Evolutionary conservation across 1,140 invertebrate genomes (phyloP).

Genomic region (Conus ventricosus): DNA sequence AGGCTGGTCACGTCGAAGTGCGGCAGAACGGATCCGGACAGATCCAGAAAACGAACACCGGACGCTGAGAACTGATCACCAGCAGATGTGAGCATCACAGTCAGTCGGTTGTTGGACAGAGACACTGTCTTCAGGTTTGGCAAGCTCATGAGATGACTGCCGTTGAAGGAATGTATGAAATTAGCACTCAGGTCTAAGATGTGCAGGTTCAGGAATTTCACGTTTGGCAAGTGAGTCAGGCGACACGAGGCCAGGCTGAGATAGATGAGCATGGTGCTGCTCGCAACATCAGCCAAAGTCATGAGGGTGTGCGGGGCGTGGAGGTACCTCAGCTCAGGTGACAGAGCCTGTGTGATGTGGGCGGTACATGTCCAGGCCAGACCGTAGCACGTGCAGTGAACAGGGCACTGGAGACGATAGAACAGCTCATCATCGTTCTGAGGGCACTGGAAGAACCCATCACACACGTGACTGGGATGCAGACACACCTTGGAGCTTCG

Average conservation of each 20-base stretch:
- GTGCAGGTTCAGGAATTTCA: background rate
- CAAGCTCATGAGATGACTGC: background rate
- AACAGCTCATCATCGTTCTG: slow-evolving; percentile 9
- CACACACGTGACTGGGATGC: background rate
- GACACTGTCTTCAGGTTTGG: background rate
- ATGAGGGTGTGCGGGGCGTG: background rate
- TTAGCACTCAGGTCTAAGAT: background rate
- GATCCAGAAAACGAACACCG: background rate
- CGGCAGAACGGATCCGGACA: background rate
- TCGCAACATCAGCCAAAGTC: background rate
- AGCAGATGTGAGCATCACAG: too few relatives aligned
- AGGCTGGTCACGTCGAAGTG: background rate
- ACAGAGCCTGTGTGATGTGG: background rate
- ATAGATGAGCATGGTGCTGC: background rate
- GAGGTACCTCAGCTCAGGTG: background rate
- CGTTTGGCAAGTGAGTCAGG: background rate
- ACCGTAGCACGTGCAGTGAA: background rate
- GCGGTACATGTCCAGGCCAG: background rate
- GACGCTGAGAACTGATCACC: too few relatives aligned
- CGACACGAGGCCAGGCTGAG: background rate
- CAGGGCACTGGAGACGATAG: background rate
- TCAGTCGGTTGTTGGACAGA: background rate
- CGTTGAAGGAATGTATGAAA: background rate
- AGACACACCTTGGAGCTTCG: slow-evolving; percentile 5
- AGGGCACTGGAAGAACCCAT: background rate